These are phyloP conservation scores for Rhagium mordax DNA, from an alignment of 2,888 invertebrate genomes.

Conservation along the genomic window DNA sequence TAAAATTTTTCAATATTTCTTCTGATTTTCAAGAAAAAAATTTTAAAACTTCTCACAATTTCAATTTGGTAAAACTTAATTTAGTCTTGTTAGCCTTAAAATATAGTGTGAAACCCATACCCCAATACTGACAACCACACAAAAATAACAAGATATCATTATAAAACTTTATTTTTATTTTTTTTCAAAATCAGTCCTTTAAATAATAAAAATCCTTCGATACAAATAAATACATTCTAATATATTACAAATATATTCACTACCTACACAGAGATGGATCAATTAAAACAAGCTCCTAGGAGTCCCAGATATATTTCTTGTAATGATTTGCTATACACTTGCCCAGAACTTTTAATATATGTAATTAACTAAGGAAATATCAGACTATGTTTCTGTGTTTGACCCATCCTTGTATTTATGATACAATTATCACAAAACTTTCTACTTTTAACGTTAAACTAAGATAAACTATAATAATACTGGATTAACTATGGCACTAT, in stretches of 20 bases:
- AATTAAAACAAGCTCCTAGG: not conserved
- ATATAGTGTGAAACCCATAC: too few species aligned
- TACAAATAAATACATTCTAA: slow-evolving; percentile 29
- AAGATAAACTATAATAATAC: slow-evolving; percentile 25
- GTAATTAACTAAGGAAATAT: not conserved
- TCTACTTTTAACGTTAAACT: not conserved
- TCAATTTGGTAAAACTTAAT: too few species aligned
- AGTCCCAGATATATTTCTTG: not conserved
- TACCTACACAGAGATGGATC: not conserved
- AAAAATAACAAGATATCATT: too few species aligned
- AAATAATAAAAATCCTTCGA: slow-evolving; percentile 19
- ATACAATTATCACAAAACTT: slow-evolving; percentile 14
- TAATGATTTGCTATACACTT: not conserved
- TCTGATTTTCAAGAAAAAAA: too few species aligned
- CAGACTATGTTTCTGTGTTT: not conserved
- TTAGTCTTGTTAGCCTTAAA: too few species aligned
- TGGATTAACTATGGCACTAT: slow-evolving; percentile 31
- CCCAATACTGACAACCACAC: too few species aligned
- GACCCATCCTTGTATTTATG: not conserved
- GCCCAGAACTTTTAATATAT: too few species aligned
- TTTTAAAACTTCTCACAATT: too few species aligned
- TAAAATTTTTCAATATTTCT: too few species aligned
- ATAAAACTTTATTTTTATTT: slow-evolving; percentile 20
- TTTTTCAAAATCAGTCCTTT: slow-evolving; percentile 17
- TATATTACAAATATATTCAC: slow-evolving; percentile 9